These are phyloP conservation scores for Aegithalos caudatus DNA, from an alignment of 2,113 vertebrate genomes.

Conservation along the genomic window DNA sequence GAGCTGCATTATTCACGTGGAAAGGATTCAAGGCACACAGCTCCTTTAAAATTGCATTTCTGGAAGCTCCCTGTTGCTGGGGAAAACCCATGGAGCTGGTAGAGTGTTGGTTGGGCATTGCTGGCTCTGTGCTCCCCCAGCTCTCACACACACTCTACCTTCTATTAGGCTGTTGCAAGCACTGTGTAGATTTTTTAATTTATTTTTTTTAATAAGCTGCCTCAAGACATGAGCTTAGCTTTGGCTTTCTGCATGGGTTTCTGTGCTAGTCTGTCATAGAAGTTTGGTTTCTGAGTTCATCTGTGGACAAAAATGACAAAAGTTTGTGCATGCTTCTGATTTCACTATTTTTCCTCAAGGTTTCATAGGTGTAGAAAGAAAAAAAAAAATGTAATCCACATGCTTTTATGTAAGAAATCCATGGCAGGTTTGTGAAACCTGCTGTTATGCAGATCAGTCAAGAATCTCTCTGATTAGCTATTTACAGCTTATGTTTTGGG, in stretches of 20 bases:
- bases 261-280: background rate
- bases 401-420: background rate
- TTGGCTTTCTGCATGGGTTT: background rate
- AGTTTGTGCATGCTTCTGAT: background rate
- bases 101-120: background rate
- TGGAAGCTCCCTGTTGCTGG: background rate
- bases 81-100: background rate
- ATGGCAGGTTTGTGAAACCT: background rate
- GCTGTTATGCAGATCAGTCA: background rate
- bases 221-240: background rate
- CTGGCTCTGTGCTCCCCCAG: background rate
- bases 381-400: background rate
- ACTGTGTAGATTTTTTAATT: background rate
- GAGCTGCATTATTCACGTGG: rapidly evolving
- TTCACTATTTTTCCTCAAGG: background rate
- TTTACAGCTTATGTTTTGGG: slow-evolving; percentile 3
- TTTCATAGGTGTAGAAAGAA: background rate
- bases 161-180: background rate
- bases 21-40: background rate
- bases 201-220: background rate
- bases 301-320: background rate
- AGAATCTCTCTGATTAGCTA: background rate
- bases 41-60: background rate
- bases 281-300: background rate
- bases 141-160: background rate